Conservation (phyloP, 2,888 invertebrate genomes). For the Ophioninae sp. region DNA sequence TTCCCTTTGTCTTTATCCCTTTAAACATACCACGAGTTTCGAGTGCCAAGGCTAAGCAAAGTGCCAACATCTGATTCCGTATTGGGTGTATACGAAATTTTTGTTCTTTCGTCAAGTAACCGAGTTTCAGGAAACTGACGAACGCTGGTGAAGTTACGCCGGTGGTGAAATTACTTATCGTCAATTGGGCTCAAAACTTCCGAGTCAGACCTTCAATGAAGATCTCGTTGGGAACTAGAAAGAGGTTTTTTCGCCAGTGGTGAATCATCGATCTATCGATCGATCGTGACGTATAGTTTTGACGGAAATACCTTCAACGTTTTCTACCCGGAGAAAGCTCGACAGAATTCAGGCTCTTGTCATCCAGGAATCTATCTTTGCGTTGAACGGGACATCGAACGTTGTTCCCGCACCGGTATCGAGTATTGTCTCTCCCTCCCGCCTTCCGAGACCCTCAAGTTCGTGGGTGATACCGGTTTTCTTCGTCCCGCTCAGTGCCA, state of each 20-base stretch:
- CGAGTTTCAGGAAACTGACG: not conserved
- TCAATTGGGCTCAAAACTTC: not conserved
- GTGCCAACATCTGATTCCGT: not conserved
- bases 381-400: slow-evolving; percentile 28
- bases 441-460: slow-evolving; percentile 35
- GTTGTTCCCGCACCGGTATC: slow-evolving; percentile 23
- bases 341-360: not conserved
- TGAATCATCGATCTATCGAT: not conserved
- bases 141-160: not conserved
- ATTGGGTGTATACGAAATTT: not conserved
- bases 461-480: slow-evolving; percentile 63
- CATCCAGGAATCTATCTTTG: not conserved
- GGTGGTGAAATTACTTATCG: not conserved
- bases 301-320: not conserved
- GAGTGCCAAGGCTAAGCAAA: not conserved
- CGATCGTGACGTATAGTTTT: not conserved
- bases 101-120: not conserved
- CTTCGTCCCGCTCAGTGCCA: slow-evolving; percentile 54
- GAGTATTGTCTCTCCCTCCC: slow-evolving; percentile 16
- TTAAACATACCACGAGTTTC: not conserved
- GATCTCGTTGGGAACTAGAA: not conserved
- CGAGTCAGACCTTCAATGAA: not conserved
- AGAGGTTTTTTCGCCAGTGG: not conserved
- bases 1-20: not conserved
- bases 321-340: not conserved